phyloP scores from a whole-genome alignment of 2,888 invertebrate genomes.

The Athalia circularis region DNA sequence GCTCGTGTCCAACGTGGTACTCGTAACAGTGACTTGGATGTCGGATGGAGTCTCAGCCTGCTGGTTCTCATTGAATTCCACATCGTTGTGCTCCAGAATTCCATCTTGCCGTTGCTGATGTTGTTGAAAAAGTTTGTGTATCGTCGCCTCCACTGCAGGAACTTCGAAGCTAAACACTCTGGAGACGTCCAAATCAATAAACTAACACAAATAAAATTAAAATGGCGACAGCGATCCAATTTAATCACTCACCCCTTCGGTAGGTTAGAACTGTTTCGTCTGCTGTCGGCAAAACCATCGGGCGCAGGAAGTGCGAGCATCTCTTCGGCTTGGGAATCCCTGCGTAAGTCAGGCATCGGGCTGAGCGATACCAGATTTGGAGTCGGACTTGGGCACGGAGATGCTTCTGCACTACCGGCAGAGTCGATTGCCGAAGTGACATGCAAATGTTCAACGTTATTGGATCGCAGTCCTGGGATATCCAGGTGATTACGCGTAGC shows the following conservation, averaged over 20 bases:
- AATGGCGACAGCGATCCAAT: not conserved
- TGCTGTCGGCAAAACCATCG: constrained; percentile 88
- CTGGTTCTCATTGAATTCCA: constrained; percentile 49
- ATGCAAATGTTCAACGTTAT: constrained; percentile 59
- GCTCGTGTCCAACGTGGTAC: constrained; percentile 65
- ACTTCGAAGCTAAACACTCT: constrained; percentile 64
- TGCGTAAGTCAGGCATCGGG: constrained; percentile 80
- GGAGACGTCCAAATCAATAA: constrained; percentile 22
- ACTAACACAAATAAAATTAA: not conserved
- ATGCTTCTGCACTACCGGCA: constrained; percentile 73
- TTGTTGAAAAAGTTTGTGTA: constrained; percentile 52
- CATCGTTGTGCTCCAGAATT: constrained; percentile 50
- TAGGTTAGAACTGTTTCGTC: constrained; percentile 75
- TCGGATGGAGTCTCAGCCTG: constrained; percentile 63
- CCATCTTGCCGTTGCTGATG: constrained; percentile 49
- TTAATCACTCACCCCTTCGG: constrained; percentile 33
- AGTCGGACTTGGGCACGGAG: constrained; percentile 76
- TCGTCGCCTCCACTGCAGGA: constrained; percentile 51
- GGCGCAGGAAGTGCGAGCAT: constrained; percentile 83
- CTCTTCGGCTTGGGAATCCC: constrained; percentile 80
- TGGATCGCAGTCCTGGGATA: constrained; percentile 58
- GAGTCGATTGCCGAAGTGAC: constrained; percentile 73
- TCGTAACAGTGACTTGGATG: constrained; percentile 63
- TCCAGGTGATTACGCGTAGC: constrained; percentile 59
- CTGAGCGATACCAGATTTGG: constrained; percentile 79